Evolutionary conservation across 2,113 vertebrate species (phyloP).

Genomic region (Stigmatopora argus): DNA sequence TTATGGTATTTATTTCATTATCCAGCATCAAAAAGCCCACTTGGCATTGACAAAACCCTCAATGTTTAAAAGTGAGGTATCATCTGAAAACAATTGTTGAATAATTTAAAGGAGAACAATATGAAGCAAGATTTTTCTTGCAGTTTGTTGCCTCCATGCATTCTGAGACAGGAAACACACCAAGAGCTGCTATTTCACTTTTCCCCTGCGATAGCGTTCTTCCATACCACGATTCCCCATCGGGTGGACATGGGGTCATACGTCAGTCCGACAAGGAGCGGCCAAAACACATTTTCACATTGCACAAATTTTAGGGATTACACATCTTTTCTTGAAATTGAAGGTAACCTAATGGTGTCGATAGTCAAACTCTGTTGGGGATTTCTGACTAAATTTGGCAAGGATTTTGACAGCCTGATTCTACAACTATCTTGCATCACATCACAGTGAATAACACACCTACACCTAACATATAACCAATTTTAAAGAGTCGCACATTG

Average conservation of each 20-base stretch:
- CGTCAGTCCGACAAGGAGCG: neutral
- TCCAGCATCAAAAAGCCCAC: neutral
- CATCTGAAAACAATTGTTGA: neutral
- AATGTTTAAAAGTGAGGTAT: neutral
- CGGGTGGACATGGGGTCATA: conserved; percentile 5
- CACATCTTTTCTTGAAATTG: neutral
- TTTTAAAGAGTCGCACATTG: neutral
- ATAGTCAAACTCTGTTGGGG: neutral
- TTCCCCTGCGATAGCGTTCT: neutral
- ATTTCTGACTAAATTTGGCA: neutral
- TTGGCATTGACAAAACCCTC: neutral
- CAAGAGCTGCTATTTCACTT: neutral
- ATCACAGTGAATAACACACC: neutral
- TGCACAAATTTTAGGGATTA: neutral
- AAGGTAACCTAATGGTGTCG: neutral
- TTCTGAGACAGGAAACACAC: neutral
- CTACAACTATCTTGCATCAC: neutral
- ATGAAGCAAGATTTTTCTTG: neutral
- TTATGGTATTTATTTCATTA: neutral
- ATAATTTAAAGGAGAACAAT: neutral
- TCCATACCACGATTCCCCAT: neutral
- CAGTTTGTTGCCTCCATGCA: neutral
- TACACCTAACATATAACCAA: neutral
- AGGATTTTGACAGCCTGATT: neutral
- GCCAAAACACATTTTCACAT: neutral